Conservation (phyloP, 2,888 invertebrate species). For the Temnothorax ravouxi region DNA sequence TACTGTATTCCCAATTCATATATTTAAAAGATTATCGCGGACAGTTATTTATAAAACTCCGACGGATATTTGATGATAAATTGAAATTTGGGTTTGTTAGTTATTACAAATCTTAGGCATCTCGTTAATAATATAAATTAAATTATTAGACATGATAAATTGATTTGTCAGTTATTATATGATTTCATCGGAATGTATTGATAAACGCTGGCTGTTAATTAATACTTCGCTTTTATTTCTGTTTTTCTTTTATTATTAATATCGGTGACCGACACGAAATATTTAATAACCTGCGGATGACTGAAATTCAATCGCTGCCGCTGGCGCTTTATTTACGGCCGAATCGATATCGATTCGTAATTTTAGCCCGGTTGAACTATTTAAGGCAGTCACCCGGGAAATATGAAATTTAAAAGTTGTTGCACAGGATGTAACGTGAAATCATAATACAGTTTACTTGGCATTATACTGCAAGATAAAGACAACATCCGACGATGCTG, state of each 20-base stretch:
- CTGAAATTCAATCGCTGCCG: conserved; percentile 54
- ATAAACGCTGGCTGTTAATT: conserved; percentile 42
- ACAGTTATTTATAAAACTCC: not conserved
- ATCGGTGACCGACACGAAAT: conserved; percentile 3
- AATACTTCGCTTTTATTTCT: conserved; percentile 16
- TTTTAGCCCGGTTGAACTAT: conserved; percentile 52
- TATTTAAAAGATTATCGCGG: not conserved
- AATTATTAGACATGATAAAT: conserved; percentile 8
- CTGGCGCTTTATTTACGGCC: conserved; percentile 27
- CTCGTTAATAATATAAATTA: not conserved
- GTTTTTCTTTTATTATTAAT: conserved; percentile 40
- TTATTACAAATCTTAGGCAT: not conserved
- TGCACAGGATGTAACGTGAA: conserved; percentile 18
- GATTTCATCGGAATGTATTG: not conserved
- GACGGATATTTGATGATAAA: not conserved
- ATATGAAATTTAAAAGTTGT: conserved; percentile 24
- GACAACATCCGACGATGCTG: not conserved
- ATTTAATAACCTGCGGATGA: conserved; percentile 35
- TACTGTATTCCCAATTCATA: not conserved
- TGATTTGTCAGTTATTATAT: not conserved
- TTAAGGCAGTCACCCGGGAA: conserved; percentile 30
- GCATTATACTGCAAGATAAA: not conserved
- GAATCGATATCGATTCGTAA: conserved; percentile 60
- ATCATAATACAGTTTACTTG: conserved; percentile 16
- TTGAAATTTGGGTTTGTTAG: not conserved